These are phyloP conservation scores for Emberiza fucata DNA, from an alignment of 2,113 vertebrate genomes.

Conservation along the genomic window DNA sequence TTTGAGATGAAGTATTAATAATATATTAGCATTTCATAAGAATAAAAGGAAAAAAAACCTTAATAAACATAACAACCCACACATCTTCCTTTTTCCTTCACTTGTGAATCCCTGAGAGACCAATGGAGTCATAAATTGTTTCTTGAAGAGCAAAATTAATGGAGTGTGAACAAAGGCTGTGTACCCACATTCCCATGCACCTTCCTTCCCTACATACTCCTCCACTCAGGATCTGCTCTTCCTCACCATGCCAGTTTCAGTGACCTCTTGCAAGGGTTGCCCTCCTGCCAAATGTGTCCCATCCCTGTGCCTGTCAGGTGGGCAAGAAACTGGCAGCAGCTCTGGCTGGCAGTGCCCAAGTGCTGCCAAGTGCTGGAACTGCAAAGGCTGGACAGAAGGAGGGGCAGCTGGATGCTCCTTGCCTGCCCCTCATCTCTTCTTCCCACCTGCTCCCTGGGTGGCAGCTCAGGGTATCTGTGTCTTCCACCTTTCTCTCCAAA, in stretches of 20 bases:
- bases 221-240: fast-evolving
- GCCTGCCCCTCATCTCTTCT: not conserved
- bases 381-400: not conserved
- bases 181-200: too few species aligned
- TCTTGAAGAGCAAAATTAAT: not conserved
- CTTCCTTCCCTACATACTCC: not conserved
- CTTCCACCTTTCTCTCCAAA: not conserved
- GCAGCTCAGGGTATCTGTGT: not conserved
- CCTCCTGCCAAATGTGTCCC: not conserved
- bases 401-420: not conserved
- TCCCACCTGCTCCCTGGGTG: fast-evolving
- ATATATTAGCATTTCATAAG: not conserved
- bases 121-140: not conserved
- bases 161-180: not conserved
- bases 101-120: not conserved
- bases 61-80: not conserved
- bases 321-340: not conserved
- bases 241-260: not conserved
- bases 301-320: not conserved
- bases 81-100: not conserved
- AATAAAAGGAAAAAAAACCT: not conserved
- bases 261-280: too few species aligned
- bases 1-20: not conserved
- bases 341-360: not conserved
- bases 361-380: not conserved